Conservation (phyloP, 2,888 invertebrate species). For the Cheilosia pagana region DNA sequence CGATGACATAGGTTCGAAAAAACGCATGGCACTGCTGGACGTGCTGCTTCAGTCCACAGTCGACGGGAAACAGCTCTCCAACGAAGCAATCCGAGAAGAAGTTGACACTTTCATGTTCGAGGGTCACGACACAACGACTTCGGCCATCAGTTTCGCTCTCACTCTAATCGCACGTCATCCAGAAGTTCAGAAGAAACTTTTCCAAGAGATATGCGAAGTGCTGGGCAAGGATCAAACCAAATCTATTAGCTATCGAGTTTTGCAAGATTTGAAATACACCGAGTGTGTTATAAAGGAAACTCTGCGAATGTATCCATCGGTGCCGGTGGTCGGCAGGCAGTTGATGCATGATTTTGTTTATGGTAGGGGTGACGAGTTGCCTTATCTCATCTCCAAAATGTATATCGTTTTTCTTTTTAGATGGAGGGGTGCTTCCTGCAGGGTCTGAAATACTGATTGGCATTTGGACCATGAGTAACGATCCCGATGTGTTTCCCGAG, state of each 20-base stretch:
- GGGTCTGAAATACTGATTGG: constrained; percentile 77
- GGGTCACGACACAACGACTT: constrained; percentile 82
- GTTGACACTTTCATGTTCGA: constrained; percentile 90
- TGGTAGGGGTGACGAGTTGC: constrained; percentile 82
- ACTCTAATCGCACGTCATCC: constrained; percentile 79
- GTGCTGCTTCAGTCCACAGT: constrained; percentile 86
- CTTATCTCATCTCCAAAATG: not conserved
- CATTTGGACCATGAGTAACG: constrained; percentile 75
- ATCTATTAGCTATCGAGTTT: constrained; percentile 74
- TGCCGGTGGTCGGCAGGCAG: constrained; percentile 85
- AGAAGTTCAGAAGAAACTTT: constrained; percentile 78
- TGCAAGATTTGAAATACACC: constrained; percentile 81
- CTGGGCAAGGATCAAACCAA: constrained; percentile 77
- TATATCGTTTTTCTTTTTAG: constrained; percentile 64
- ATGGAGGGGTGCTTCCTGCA: constrained; percentile 78
- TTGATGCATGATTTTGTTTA: constrained; percentile 84
- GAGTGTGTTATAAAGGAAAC: constrained; percentile 88
- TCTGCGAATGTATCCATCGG: constrained; percentile 86
- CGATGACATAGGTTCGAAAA: constrained; percentile 84
- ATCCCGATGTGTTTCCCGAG: constrained; percentile 75
- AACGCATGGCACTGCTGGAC: constrained; percentile 87
- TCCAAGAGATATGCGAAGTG: constrained; percentile 78
- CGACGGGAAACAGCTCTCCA: constrained; percentile 85
- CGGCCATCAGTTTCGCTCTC: constrained; percentile 79
- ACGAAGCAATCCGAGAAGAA: constrained; percentile 87